phyloP scores from a whole-genome alignment of 2,113 vertebrate genomes.

The Pteruthius melanotis region DNA sequence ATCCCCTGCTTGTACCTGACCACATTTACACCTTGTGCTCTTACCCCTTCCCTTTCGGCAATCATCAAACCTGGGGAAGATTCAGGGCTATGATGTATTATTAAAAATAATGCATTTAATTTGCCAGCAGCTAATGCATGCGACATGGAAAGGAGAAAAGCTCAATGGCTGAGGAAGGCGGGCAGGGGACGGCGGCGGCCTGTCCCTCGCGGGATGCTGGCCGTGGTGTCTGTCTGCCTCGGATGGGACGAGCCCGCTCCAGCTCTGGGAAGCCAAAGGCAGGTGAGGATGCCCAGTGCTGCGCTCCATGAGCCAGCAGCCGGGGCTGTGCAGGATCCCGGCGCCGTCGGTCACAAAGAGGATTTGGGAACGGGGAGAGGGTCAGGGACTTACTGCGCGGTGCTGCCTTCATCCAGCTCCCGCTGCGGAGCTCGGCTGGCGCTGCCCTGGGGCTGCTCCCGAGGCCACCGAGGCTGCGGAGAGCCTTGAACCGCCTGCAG shows the following conservation, averaged over 20 bases:
- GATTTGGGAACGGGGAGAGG: background rate
- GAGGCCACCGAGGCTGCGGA: background rate
- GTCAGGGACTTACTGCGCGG: background rate
- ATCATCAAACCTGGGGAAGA: background rate
- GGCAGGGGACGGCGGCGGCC: background rate
- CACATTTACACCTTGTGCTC: background rate
- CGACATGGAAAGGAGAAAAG: background rate
- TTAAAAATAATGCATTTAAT: background rate
- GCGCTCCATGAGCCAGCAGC: background rate
- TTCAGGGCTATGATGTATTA: background rate
- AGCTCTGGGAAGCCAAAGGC: background rate
- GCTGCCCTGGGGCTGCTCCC: background rate
- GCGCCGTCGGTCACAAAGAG: background rate
- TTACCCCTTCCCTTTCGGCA: background rate
- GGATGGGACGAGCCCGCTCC: background rate
- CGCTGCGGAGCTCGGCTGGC: background rate
- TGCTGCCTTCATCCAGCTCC: background rate
- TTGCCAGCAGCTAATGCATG: background rate
- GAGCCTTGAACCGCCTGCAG: background rate
- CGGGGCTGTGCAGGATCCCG: background rate
- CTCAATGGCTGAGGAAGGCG: fast-evolving
- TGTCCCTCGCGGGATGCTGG: fast-evolving
- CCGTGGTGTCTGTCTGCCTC: fast-evolving
- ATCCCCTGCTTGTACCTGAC: background rate
- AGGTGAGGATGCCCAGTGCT: background rate